Base-by-base conservation (phyloP, 2,888 invertebrate genomes). In the Thysanoteuthis rhombus region DNA sequence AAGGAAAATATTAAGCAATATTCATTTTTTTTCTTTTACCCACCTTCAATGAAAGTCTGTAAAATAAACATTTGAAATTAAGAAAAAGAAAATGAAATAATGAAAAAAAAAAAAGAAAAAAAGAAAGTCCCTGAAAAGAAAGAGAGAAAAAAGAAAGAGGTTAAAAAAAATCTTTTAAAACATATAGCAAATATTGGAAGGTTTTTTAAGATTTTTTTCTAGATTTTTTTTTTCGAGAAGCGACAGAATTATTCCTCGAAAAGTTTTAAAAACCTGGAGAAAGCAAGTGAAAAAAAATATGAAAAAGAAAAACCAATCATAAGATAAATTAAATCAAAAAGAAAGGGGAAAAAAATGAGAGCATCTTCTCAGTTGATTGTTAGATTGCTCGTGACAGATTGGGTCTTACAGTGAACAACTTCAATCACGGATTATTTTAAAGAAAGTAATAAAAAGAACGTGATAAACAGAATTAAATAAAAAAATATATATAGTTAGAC, bases 61-160 rank as follows among this genome's bases (percentile, higher is more conserved):
- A 75, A 75, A 91, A 91, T 38, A 39, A 38, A 45, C 40, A 92
- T 36, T 52, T 92, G n/a, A 45, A 92, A 25, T 45, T 92, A 92
- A 92, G 0, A 45, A 39, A 42, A 39, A 92, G 0, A 42, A 32
- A 38, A 89, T 6, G 32, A 89, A n/a, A 75, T n/a, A n/a, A 32
- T 47, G 10, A 10, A 75, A n/a, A 5, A 75, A n/a, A 10, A 75
- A n/a, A 5, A 75, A n/a, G n/a, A n/a, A 75, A 1, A 75, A n/a
- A 16, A 75, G 32, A n/a, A 75, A 75, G 75, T 58, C 28, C 58
- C 58, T 58, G n/a, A n/a, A 75, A n/a, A 75, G 75, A 75, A n/a
- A 75, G 8, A 75, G 32, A 75, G 10, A 75, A 75, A 75, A 75
- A 32, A n/a, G n/a, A 75, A 75, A 58, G 28, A 28, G n/a, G 32